Base-by-base conservation (phyloP, 2,888 invertebrate genomes). In the Drosophila conformis region DNA sequence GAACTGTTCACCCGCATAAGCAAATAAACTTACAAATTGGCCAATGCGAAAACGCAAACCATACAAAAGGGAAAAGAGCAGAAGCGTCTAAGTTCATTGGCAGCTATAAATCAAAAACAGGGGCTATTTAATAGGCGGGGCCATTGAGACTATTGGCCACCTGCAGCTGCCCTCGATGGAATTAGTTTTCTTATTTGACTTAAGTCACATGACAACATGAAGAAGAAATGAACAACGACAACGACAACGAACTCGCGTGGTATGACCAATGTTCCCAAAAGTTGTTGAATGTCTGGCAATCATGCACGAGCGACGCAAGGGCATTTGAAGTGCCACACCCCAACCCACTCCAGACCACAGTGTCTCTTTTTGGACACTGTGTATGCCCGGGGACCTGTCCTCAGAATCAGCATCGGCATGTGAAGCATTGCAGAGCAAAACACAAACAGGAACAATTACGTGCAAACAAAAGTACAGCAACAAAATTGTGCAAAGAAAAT, bases 21-120 rank as follows among this genome's bases (percentile, higher is more conserved):
- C 83, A 88, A 88, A 84, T 84, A 84, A 88, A 83, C 83, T 86
- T 70, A 80, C 84, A 89, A 89, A 84, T 88, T 83, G 86, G 74
- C 77, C 75, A 73, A 59, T 66, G 82, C 62, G 64, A 64, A 66
- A 70, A 63, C 61, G 63, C 52, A 72, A 69, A 58, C 31, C 54
- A 54, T n/a, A 33, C 25, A 65, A 46, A 40, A 42, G 8, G 8
- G 27, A 54, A 60, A 61, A 38, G 56, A 70, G 46, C 60, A 66
- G 31, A 56, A 48, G 52, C 64, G 67, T 38, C 46, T 40, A 52
- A 82, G 87, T 83, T 83, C 83, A 83, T 87, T 84, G 83, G 80
- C 81, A 78, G 69, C 69, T 89, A 83, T 83, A 88, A 83, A 88
- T 83, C 89, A 88, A 88, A 83, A 86, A 83, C 83, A 88, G 78